phyloP scores from a whole-genome alignment of 35 echinoderm and acorn worm genomes.

The Stichopus chloronotus region DNA sequence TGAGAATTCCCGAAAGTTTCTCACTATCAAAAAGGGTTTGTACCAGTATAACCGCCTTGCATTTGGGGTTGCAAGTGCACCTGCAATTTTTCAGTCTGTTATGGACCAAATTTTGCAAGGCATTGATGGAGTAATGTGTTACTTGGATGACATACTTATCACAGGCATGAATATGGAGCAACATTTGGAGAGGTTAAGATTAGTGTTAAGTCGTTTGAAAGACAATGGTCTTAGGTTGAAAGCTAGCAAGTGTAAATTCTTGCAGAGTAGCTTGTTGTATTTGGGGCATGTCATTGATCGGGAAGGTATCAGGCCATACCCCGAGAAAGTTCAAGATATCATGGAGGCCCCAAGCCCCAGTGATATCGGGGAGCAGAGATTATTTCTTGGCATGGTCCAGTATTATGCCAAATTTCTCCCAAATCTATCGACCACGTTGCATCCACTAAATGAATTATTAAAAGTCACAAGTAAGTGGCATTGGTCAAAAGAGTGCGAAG shows the following conservation, averaged over 20 bases:
- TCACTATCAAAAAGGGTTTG: conserved; percentile 60
- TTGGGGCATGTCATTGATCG: conserved; percentile 55
- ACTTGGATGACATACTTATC: neutral
- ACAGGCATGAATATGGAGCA: conserved; percentile 12
- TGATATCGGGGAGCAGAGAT: conserved; percentile 56
- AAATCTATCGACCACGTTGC: neutral
- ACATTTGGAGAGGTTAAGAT: conserved; percentile 62
- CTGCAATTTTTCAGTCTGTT: conserved; percentile 66
- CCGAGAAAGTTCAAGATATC: conserved; percentile 59
- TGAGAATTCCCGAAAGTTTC: conserved; percentile 31
- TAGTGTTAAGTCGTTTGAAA: conserved; percentile 35
- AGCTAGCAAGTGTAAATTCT: conserved; percentile 59
- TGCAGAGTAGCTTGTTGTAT: conserved; percentile 60
- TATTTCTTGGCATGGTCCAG: conserved; percentile 66
- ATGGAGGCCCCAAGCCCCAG: conserved; percentile 53
- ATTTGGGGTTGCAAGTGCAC: conserved; percentile 61
- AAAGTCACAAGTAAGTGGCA: neutral
- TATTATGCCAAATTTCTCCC: conserved; percentile 40
- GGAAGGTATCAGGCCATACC: conserved; percentile 47
- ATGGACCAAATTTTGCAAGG: conserved; percentile 73
- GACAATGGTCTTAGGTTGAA: conserved; percentile 49
- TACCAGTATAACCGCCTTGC: conserved; percentile 54
- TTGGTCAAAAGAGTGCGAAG: conserved; percentile 20
- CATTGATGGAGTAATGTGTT: conserved; percentile 28
- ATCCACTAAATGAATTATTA: conserved; percentile 51